These are phyloP conservation scores for Heterohyrax brucei DNA, from an alignment of 2,797 vertebrate genomes.

Conservation along the genomic window DNA sequence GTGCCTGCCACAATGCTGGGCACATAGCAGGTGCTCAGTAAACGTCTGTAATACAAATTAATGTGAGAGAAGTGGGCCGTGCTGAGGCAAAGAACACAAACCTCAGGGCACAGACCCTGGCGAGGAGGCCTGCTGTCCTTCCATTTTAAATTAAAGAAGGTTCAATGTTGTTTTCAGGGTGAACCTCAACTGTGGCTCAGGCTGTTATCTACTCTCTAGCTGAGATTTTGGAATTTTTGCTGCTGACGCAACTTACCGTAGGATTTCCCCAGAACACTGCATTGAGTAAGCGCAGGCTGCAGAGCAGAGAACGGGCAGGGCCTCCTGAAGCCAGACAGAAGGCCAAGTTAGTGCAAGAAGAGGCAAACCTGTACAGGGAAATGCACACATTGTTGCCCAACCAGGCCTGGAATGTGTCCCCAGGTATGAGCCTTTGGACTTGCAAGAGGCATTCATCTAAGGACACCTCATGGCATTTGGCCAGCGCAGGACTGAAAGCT, in stretches of 20 bases:
- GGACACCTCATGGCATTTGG: conserved; percentile 7
- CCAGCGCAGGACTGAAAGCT: conserved; percentile 8
- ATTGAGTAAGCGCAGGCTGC: conserved; percentile 57
- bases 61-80: background rate
- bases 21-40: background rate
- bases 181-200: background rate
- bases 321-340: conserved; percentile 5
- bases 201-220: background rate
- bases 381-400: conserved; percentile 8
- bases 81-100: background rate
- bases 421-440: conserved; percentile 65
- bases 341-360: conserved; percentile 36
- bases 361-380: conserved; percentile 32
- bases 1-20: background rate
- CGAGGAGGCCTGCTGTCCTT: background rate
- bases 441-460: conserved; percentile 22
- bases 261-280: conserved; percentile 32
- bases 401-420: conserved; percentile 54
- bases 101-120: background rate
- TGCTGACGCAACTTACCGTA: conserved; percentile 57
- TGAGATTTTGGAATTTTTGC: conserved; percentile 17
- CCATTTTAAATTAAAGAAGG: background rate
- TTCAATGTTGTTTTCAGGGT: background rate
- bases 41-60: background rate
- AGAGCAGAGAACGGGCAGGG: conserved; percentile 21